phyloP scores from a whole-genome alignment of 2,113 vertebrate genomes.

The Cyanistes caeruleus region DNA sequence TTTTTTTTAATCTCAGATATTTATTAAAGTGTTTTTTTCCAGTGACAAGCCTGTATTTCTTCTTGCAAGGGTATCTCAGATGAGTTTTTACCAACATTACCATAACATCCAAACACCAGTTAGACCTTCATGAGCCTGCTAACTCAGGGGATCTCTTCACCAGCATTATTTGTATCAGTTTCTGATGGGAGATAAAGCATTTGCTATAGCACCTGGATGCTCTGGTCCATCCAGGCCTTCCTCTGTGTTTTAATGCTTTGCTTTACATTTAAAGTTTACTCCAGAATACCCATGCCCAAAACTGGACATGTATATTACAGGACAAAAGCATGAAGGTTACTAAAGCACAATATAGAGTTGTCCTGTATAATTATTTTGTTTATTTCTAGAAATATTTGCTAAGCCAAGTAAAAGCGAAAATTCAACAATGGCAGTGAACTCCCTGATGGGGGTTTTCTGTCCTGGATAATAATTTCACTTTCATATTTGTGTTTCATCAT shows the following conservation, averaged over 20 bases:
- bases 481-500: not conserved
- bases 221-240: not conserved
- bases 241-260: not conserved
- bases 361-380: not conserved
- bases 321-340: not conserved
- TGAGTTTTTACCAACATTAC: not conserved
- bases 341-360: not conserved
- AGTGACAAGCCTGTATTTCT: not conserved
- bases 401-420: not conserved
- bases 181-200: not conserved
- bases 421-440: not conserved
- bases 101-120: not conserved
- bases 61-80: not conserved
- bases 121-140: not conserved
- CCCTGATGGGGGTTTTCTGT: not conserved
- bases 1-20: not conserved
- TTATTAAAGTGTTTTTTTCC: not conserved
- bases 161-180: not conserved
- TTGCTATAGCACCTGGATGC: not conserved
- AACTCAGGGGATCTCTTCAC: not conserved
- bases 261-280: not conserved
- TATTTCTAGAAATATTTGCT: not conserved
- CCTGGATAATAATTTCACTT: not conserved
- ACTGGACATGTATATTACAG: not conserved
- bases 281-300: not conserved